Percentiles rank a stretch among this genome's conserved stretches.
Evolutionary conservation across 2,797 vertebrate species (phyloP).

Genomic region (Argentina silus): DNA sequence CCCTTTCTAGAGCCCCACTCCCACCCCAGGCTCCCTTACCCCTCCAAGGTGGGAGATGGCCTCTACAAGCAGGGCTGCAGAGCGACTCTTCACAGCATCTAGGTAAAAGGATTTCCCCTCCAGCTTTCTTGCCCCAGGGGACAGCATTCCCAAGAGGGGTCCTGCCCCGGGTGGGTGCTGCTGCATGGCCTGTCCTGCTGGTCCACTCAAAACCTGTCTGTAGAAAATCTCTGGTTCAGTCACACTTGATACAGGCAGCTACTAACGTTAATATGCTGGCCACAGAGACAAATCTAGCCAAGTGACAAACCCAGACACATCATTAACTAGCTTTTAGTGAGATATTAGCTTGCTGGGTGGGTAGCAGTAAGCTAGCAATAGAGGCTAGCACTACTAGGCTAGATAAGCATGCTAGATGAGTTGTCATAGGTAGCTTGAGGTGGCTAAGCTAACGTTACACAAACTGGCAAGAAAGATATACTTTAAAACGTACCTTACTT

Average conservation of each 20-base stretch:
- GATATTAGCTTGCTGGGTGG: too few relatives aligned
- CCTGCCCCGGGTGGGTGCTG: conserved; percentile 38
- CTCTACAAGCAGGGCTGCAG: conserved; percentile 72
- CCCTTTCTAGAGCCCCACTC: neutral
- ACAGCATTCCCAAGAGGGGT: conserved; percentile 57
- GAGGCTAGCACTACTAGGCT: too few relatives aligned
- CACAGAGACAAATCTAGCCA: too few relatives aligned
- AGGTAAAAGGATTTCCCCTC: conserved; percentile 87
- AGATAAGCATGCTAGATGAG: too few relatives aligned
- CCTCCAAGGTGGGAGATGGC: conserved; percentile 81
- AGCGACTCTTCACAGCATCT: conserved; percentile 80
- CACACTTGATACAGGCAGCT: too few relatives aligned
- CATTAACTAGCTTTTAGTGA: too few relatives aligned
- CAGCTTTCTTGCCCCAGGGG: conserved; percentile 70
- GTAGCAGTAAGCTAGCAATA: too few relatives aligned
- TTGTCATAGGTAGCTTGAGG: too few relatives aligned
- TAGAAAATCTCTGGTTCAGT: neutral
- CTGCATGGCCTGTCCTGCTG: conserved; percentile 51
- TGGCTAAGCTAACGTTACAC: neutral
- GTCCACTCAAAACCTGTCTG: conserved; percentile 5
- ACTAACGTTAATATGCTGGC: too few relatives aligned
- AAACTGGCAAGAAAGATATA: neutral
- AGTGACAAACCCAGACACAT: too few relatives aligned
- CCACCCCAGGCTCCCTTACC: conserved; percentile 66
- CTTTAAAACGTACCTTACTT: neutral